Evolutionary conservation across 2,797 vertebrate genomes (phyloP).

Genomic region (Enteromius afrohamiltoni): DNA sequence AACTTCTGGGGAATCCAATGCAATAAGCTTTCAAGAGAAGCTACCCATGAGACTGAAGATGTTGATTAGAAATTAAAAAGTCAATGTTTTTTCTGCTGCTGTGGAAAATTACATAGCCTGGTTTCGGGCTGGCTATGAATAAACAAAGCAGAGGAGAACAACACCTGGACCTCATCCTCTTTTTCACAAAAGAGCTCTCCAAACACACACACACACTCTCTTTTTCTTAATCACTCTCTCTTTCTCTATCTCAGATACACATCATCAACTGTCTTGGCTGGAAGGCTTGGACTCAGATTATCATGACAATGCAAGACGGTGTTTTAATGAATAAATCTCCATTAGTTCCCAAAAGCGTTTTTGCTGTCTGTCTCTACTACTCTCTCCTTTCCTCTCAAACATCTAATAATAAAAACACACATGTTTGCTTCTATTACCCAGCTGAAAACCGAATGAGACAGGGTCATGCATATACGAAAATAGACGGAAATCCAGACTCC

Average conservation of each 20-base stretch:
- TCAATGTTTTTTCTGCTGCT: constrained; percentile 37
- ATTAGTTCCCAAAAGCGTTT: constrained; percentile 62
- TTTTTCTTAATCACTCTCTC: constrained; percentile 24
- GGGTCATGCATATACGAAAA: constrained; percentile 27
- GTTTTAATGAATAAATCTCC: constrained; percentile 67
- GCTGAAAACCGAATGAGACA: constrained; percentile 20
- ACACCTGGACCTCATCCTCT: constrained; percentile 18
- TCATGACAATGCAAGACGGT: constrained; percentile 58
- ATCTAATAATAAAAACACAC: constrained; percentile 18
- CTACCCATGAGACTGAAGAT: constrained; percentile 11
- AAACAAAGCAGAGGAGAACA: constrained; percentile 6
- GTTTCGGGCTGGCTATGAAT: constrained; percentile 12
- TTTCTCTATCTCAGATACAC: constrained; percentile 42
- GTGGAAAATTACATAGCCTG: constrained; percentile 25
- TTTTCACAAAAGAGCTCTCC: constrained; percentile 44
- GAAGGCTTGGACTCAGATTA: constrained; percentile 61
- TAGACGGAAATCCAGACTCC: constrained; percentile 11
- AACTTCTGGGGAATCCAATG: constrained; percentile 20
- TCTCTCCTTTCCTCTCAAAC: not conserved
- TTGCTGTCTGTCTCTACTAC: not conserved
- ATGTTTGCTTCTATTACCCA: not conserved
- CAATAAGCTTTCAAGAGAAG: constrained; percentile 5
- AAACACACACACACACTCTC: constrained; percentile 33
- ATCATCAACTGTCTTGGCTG: constrained; percentile 46
- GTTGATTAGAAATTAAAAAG: constrained; percentile 45